Evolutionary conservation across 2,888 invertebrate species (phyloP), one percentile per base, ranked within the genome.

Genomic region (Cephonodes hylas): DNA sequence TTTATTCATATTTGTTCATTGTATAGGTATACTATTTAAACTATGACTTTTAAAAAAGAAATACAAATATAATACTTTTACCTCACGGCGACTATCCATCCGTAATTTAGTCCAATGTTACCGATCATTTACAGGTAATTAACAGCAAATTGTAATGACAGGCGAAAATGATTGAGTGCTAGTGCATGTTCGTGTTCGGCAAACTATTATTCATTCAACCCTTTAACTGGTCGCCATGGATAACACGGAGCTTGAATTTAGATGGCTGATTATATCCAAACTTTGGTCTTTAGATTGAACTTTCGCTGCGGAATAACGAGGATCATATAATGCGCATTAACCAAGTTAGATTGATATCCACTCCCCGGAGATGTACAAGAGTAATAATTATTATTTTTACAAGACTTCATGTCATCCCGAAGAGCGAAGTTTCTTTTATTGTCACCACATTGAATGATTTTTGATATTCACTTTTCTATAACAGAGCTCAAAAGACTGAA

Each of bases 191-290:
- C 38, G 34, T 23, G 38, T 60, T 22, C 23, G 22, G 38, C 22
- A n/a, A 34, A 46, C 8, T 31, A 27, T 18, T 4, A 46, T 53
- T 31, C 31, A 23, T 7, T 22, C 15, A 23, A 59, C 15, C 22
- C 46, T 10, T 27, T 34, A 34, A 22, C 8, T 27, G 42, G 25
- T 27, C 45, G 42, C 58, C 38, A 34, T 42, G 34, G 42, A 53
- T 31, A 42, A 18, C 34, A 20, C 57, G 53, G 58, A 31, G 53
- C 59, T 53, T 44, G 66, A 69, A 67, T 67, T 64, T 66, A 64
- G 66, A 66, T 66, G 63, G 64, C 62, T 64, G 58, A 69, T 69
- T 69, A 66, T 62, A 42, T 63, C 53, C 57, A 57, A 63, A 68
- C 59, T 64, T 63, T 22, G 61, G 27, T 10, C 15, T 22, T 57